Base-by-base conservation (phyloP, 2,113 vertebrate species). In the Motacilla tschutschensis region DNA sequence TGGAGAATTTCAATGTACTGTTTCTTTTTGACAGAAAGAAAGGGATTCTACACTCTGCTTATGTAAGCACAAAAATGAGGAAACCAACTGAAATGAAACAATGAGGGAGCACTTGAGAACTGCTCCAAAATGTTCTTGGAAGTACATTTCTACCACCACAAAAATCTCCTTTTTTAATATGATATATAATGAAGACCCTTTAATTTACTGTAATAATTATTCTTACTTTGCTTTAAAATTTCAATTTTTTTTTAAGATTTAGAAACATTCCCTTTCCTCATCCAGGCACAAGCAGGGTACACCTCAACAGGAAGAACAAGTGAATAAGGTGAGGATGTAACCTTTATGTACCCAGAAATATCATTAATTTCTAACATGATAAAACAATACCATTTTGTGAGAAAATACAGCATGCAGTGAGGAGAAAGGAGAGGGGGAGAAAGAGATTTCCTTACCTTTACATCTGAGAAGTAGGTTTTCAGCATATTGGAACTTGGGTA, bases 401-500 rank as follows among this genome's bases (percentile, higher is more conserved):
- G 36, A 48, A 91, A 89, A 85, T 57, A 62, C 0, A 83, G 53
- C 91, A 92, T 84, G 88, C 85, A 79, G 50, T 17, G 71, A 82
- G 51, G 33, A 63, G 25, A n/a, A 28, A 12, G 19, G 8, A 3
- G 2, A 4, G 8, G 28, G 46, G 4, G 17, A 8, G 11, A 11
- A 28, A 85, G 12, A 85, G 29, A 79, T 9, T 84, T 76, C 78
- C 98, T 98, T 97, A 99, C 99, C 99, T 99, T 99, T 88, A 99
- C 99, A 9, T 99, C 99, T 12, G 99, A 99, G 98, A 99, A 99
- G 97, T 97, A 99, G 84, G 99, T 99, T 96, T 99, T 99, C 95
- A 99, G 98, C 99, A 99, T 99, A 97, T 99, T 99, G 97, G 99
- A 99, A 94, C 99, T 99, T 74, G 99, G 99, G 94, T 99, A 99